phyloP scores from a whole-genome alignment of 2,113 vertebrate genomes.

The Gobio gobio region DNA sequence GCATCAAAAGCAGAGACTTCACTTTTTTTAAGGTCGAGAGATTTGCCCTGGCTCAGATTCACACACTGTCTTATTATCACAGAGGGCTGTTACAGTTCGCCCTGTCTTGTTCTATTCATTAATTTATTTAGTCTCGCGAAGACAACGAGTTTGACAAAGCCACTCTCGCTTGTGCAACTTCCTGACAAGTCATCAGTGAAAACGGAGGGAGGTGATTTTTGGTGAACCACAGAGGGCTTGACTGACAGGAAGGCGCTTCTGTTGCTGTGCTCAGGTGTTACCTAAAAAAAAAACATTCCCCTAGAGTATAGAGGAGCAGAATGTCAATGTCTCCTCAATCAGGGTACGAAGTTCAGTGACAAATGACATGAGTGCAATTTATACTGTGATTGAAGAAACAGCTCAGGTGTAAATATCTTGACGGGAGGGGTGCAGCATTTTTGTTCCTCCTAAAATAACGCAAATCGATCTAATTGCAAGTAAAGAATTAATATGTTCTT shows the following conservation, averaged over 20 bases:
- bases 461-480: not conserved
- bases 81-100: conserved; percentile 59
- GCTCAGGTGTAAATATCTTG: conserved; percentile 9
- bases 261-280: conserved; percentile 49
- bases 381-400: conserved; percentile 24
- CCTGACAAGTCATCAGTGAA: conserved; percentile 22
- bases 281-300: conserved; percentile 22
- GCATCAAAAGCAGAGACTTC: conserved; percentile 70
- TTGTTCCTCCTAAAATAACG: conserved; percentile 10
- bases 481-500: not conserved
- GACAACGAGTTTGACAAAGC: not conserved
- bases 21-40: conserved; percentile 51
- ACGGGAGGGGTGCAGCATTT: not conserved
- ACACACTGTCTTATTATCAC: conserved; percentile 61
- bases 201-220: conserved; percentile 22
- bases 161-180: not conserved
- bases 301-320: conserved; percentile 38
- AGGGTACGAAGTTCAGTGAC: not conserved
- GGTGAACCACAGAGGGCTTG: conserved; percentile 2
- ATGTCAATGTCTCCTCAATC: conserved; percentile 43
- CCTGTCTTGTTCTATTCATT: conserved; percentile 50
- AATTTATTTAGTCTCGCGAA: conserved; percentile 64
- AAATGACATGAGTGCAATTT: conserved; percentile 36
- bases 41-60: conserved; percentile 55
- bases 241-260: conserved; percentile 47